Conservation (phyloP, 2,888 invertebrate genomes). For the Agrotis ipsilon region DNA sequence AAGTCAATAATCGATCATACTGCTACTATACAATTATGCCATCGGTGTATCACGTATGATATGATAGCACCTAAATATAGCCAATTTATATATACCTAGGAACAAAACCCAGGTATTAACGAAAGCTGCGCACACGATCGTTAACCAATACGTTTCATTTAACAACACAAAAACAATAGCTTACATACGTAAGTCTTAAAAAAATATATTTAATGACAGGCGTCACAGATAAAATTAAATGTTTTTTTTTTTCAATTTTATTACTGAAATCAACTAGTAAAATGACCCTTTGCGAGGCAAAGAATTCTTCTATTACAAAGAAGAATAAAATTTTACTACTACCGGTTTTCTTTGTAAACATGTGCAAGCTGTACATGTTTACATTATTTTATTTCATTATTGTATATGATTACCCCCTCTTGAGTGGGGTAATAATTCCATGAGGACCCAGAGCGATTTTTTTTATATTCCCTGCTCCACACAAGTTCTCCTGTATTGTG, state of each 20-base stretch:
- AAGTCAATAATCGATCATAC: too few species aligned
- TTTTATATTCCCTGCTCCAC: too few species aligned
- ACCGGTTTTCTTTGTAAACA: neutral
- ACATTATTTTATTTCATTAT: too few species aligned
- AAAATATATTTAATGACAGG: slow-evolving; percentile 61
- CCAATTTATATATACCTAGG: slow-evolving; percentile 6
- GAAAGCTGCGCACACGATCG: slow-evolving; percentile 38
- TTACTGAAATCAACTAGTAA: neutral
- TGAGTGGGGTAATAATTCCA: too few species aligned
- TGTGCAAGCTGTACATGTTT: too few species aligned
- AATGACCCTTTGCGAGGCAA: neutral
- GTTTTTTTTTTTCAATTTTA: neutral
- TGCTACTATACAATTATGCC: slow-evolving; percentile 3
- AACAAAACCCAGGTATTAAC: slow-evolving; percentile 6
- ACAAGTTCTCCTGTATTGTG: too few species aligned
- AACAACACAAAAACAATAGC: slow-evolving; percentile 65
- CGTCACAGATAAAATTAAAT: slow-evolving; percentile 2
- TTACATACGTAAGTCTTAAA: slow-evolving; percentile 66
- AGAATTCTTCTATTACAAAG: neutral
- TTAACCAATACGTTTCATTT: slow-evolving; percentile 27
- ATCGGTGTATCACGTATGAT: neutral
- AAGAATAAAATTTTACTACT: slow-evolving; percentile 9
- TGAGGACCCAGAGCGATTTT: too few species aligned
- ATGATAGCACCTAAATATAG: slow-evolving; percentile 22
- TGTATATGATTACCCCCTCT: neutral